Evolutionary conservation across 2,797 vertebrate species (phyloP).

Genomic region (Huso huso): DNA sequence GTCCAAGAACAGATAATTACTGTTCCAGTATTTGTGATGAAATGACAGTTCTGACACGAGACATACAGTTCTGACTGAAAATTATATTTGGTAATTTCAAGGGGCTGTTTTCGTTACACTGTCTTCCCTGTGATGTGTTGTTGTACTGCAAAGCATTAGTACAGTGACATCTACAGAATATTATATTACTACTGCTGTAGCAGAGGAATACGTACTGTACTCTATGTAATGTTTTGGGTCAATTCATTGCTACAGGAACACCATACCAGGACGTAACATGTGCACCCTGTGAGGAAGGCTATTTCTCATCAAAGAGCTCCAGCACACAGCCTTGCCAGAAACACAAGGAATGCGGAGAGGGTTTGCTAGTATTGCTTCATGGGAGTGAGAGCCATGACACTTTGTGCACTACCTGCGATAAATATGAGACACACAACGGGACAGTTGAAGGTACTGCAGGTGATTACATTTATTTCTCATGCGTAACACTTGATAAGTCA

Average conservation of each 20-base stretch:
- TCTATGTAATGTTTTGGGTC: not conserved
- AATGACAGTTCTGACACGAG: too few relatives aligned
- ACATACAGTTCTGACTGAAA: too few relatives aligned
- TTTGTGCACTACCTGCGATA: slow-evolving; percentile 43
- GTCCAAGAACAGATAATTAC: too few relatives aligned
- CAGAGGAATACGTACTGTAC: too few relatives aligned
- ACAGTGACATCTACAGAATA: not conserved
- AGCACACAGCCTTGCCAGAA: slow-evolving; percentile 29
- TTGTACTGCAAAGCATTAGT: not conserved
- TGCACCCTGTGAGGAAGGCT: slow-evolving; percentile 26
- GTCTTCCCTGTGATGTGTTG: not conserved
- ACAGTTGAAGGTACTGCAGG: slow-evolving; percentile 13
- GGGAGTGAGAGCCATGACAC: slow-evolving; percentile 40
- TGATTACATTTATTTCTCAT: not conserved
- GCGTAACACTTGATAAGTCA: too few relatives aligned
- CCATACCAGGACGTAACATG: slow-evolving; percentile 42
- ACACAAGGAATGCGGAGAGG: slow-evolving; percentile 41
- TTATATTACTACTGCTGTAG: not conserved
- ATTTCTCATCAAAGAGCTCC: slow-evolving; percentile 41
- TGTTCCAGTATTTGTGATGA: too few relatives aligned
- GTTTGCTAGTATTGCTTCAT: slow-evolving; percentile 31
- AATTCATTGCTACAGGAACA: slow-evolving; percentile 28
- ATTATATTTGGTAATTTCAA: too few relatives aligned
- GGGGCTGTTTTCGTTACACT: not conserved
- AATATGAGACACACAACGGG: not conserved